phyloP scores from a whole-genome alignment of 2,113 vertebrate species.

The Petromus typicus region DNA sequence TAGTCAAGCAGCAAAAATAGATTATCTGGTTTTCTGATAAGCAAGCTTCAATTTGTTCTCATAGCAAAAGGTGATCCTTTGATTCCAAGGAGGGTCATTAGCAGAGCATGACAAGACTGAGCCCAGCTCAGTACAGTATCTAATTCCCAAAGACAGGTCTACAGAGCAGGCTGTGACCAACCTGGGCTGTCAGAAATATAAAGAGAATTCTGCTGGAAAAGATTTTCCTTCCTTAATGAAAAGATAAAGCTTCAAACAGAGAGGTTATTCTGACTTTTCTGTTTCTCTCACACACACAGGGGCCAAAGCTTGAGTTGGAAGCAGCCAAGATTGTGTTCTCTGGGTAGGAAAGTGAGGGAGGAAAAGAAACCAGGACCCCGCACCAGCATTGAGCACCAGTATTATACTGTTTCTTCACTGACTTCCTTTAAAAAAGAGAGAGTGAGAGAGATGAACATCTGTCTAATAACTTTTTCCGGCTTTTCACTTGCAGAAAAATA shows the following conservation, averaged over 20 bases:
- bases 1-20: not conserved
- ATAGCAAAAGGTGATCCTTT: not conserved
- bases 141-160: accelerated
- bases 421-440: not conserved
- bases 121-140: accelerated
- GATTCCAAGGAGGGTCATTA: not conserved
- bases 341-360: not conserved
- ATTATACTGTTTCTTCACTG: no score
- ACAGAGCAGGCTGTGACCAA: not conserved
- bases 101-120: accelerated
- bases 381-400: accelerated
- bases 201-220: no score
- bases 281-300: not conserved
- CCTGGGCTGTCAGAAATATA: not conserved
- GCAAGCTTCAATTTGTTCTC: not conserved
- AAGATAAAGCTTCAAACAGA: not conserved
- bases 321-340: not conserved
- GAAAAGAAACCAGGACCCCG: accelerated
- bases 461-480: not conserved
- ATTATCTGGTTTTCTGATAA: not conserved
- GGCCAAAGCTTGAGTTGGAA: accelerated
- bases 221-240: not conserved
- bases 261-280: not conserved
- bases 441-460: not conserved
- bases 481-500: not conserved